Evolutionary conservation across 30 jellyfish, hydroid and myxozoan genomes (phyloP).

Genomic region (Aurelia sp.): DNA sequence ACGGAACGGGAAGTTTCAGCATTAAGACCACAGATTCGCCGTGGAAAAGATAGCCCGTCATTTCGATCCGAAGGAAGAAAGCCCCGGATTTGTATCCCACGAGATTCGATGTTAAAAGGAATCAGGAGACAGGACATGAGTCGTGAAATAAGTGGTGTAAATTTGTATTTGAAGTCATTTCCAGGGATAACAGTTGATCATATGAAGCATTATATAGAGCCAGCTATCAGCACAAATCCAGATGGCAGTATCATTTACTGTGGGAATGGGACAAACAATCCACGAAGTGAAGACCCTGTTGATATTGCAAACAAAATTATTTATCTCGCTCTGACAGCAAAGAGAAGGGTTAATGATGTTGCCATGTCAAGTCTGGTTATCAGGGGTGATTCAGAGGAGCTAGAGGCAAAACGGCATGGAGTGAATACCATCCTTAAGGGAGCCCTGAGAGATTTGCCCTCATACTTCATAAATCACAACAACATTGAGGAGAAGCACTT

Average conservation of each 20-base stretch:
- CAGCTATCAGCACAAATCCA: conserved; percentile 20
- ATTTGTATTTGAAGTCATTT: conserved; percentile 6
- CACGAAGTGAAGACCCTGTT: conserved; percentile 10
- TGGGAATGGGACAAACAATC: conserved; percentile 44
- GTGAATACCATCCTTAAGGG: conserved; percentile 4
- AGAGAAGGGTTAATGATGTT: conserved; percentile 14
- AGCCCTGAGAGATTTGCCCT: conserved; percentile 4
- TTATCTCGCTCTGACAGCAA: conserved; percentile 4
- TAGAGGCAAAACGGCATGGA: conserved; percentile 21
- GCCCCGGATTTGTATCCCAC: too few species aligned
- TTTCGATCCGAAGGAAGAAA: too few species aligned
- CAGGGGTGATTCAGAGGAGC: conserved; percentile 20
- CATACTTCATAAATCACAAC: conserved; percentile 10
- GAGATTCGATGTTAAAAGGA: too few species aligned
- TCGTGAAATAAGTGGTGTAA: neutral
- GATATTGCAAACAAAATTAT: conserved; percentile 12
- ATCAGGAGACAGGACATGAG: too few species aligned
- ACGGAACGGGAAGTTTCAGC: too few species aligned
- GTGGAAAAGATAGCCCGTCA: too few species aligned
- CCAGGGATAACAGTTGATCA: conserved; percentile 31
- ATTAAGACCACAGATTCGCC: too few species aligned
- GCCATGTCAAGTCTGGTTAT: conserved; percentile 12
- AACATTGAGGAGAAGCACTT: neutral
- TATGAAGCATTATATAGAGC: conserved; percentile 23
- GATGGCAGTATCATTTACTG: conserved; percentile 10